Percentiles rank a stretch among this genome's conserved stretches.
Conservation (phyloP, 2,888 invertebrate genomes). For the Spilarctia lutea region DNA sequence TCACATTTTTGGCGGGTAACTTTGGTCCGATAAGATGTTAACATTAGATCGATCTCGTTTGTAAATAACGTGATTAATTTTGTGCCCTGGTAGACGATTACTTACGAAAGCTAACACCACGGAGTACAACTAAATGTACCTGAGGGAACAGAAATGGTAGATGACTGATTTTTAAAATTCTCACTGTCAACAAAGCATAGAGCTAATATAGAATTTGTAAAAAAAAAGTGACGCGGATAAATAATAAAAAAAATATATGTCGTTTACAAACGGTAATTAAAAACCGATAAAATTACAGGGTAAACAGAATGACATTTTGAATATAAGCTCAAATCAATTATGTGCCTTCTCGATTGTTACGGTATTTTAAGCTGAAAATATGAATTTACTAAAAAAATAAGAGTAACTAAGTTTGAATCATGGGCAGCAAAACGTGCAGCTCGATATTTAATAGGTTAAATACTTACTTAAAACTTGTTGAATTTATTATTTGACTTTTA, state of each 20-base stretch:
- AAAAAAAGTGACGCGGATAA: not conserved
- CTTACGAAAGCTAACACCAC: conserved; percentile 26
- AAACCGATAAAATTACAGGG: conserved; percentile 62
- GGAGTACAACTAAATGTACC: conserved; percentile 51
- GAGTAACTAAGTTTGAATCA: conserved; percentile 30
- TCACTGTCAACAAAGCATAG: not conserved
- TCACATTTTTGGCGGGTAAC: conserved; percentile 3
- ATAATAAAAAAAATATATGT: not conserved
- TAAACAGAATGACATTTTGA: conserved; percentile 68
- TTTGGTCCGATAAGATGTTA: conserved; percentile 1
- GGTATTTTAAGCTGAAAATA: conserved; percentile 48
- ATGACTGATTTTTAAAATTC: conserved; percentile 13
- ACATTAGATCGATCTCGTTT: not conserved
- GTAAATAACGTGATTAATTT: conserved; percentile 3
- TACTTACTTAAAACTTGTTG: conserved; percentile 55
- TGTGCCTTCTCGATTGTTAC: conserved; percentile 66
- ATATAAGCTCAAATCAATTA: conserved; percentile 69
- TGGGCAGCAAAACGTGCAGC: conserved; percentile 56
- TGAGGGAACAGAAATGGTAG: conserved; percentile 33
- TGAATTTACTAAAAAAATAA: conserved; percentile 58
- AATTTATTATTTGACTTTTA: conserved; percentile 69
- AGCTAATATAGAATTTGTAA: not conserved
- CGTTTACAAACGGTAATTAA: conserved; percentile 7
- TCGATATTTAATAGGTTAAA: conserved; percentile 53
- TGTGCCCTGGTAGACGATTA: conserved; percentile 3